These are phyloP conservation scores for Listronotus oregonensis DNA, from an alignment of 1,140 invertebrate species.

Conservation along the genomic window DNA sequence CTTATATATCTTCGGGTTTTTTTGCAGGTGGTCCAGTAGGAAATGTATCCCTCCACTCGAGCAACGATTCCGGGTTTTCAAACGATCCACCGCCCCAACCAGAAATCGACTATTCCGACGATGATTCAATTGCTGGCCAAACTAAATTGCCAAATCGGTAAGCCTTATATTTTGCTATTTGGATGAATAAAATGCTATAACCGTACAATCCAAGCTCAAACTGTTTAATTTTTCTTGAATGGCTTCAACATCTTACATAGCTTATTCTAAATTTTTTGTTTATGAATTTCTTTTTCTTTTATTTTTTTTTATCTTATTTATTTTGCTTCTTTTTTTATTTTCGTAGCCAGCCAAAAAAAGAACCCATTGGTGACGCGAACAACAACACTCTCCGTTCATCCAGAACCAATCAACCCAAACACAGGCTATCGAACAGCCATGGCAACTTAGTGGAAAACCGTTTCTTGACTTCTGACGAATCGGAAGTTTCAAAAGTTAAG, in stretches of 20 bases:
- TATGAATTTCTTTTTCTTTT: no score
- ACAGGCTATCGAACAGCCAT: conserved; percentile 56
- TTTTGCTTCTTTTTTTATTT: conserved; percentile 25
- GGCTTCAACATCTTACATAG: no score
- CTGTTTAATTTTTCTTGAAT: no score
- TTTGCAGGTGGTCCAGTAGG: conserved; percentile 60
- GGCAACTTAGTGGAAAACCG: conserved; percentile 58
- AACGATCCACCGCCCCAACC: conserved; percentile 87
- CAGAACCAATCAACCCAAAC: conserved; percentile 53
- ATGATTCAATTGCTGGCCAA: conserved; percentile 69
- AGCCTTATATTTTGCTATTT: no score
- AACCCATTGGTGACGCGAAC: conserved; percentile 61
- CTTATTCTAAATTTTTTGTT: no score
- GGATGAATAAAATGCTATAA: no score
- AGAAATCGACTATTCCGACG: conserved; percentile 88
- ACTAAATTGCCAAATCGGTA: conserved; percentile 74
- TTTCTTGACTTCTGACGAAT: conserved; percentile 61
- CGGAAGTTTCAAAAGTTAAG: conserved; percentile 55
- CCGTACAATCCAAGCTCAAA: no score
- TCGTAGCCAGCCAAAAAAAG: conserved; percentile 28
- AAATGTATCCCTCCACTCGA: conserved; percentile 82
- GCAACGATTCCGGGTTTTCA: conserved; percentile 89
- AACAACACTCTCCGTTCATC: conserved; percentile 62
- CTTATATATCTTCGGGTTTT: conserved; percentile 4
- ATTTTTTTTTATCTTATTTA: conserved; percentile 55